Evolutionary conservation across 1,140 invertebrate species (phyloP), one percentile per base, ranked within the genome.

Genomic region (Pseudomyrmex sp.): DNA sequence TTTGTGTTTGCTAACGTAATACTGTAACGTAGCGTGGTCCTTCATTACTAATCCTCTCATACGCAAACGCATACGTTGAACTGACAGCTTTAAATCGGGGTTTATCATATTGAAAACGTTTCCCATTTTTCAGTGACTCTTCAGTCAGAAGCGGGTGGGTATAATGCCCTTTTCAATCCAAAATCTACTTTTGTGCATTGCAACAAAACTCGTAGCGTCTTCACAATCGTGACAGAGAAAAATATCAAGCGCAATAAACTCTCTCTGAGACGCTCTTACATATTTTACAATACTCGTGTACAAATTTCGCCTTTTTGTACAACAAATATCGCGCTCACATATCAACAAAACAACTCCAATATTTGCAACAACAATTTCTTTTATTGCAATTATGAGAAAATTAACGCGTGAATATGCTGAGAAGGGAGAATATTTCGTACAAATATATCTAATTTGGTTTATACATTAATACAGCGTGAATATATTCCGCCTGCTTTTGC

Each of bases 21-120:
- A 52, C 52, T 69, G 65, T 59, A 79, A 79, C 65, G 44, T 70
- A 18, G 61, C 54, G 58, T 20, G n/a, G 44, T 23, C 66, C 66
- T 80, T 80, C 66, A 80, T 80, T 80, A 80, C 56, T 80, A 72
- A 80, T 80, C 76, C 66, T 20, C 46, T 59, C 56, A 70, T 48
- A 69, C 18, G 13, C 15, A 56, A 20, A 69, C 15, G 15, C 26
- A 80, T 80, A 70, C 65, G 59, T 23, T 50, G 44, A 72, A 72
- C 56, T 80, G 76, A 80, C 66, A 72, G 54, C 76, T 80, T 72
- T 70, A 70, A 80, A 80, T 80, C 76, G 54, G 66, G 54, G 70
- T 80, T 80, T 69, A 80, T 66, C 50, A 66, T 66, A 80, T 80
- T 80, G 56, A 72, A 80, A 80, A 72, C 23, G 54, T 20, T 80